These are phyloP conservation scores for Scaptomyza tumidula DNA, from an alignment of 2,888 invertebrate species.

Conservation along the genomic window DNA sequence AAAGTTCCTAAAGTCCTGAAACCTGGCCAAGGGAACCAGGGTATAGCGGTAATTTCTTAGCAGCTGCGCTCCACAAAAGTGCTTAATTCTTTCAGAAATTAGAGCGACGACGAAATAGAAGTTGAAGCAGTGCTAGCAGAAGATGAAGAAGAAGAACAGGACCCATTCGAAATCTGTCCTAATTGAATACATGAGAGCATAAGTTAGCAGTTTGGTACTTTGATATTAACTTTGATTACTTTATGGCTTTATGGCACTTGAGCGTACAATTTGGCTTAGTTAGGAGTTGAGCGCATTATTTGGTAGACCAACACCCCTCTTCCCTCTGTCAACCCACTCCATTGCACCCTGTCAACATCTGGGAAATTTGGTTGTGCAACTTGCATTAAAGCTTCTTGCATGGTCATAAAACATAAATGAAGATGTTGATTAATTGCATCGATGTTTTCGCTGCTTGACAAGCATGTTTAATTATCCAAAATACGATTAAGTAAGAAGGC, in stretches of 20 bases:
- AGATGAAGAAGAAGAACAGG: neutral
- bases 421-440: slow-evolving; percentile 61
- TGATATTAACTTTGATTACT: slow-evolving; percentile 78
- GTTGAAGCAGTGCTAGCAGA: neutral
- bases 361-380: slow-evolving; percentile 17
- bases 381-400: slow-evolving; percentile 45
- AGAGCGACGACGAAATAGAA: slow-evolving; percentile 32
- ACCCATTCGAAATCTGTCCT: slow-evolving; percentile 73
- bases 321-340: neutral
- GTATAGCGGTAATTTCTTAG: slow-evolving; percentile 70
- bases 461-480: slow-evolving; percentile 56
- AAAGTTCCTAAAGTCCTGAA: slow-evolving; percentile 71
- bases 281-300: slow-evolving; percentile 49
- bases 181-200: slow-evolving; percentile 79
- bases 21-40: slow-evolving; percentile 23
- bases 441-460: slow-evolving; percentile 28
- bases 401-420: slow-evolving; percentile 29
- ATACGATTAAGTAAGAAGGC: neutral
- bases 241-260: slow-evolving; percentile 79
- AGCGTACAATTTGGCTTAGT: slow-evolving; percentile 76
- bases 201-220: slow-evolving; percentile 78
- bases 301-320: neutral
- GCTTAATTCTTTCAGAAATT: slow-evolving; percentile 73
- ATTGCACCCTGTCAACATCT: neutral
- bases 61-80: slow-evolving; percentile 69